Conservation (phyloP, 2,113 vertebrate genomes). For the Gracilinanus agilis region DNA sequence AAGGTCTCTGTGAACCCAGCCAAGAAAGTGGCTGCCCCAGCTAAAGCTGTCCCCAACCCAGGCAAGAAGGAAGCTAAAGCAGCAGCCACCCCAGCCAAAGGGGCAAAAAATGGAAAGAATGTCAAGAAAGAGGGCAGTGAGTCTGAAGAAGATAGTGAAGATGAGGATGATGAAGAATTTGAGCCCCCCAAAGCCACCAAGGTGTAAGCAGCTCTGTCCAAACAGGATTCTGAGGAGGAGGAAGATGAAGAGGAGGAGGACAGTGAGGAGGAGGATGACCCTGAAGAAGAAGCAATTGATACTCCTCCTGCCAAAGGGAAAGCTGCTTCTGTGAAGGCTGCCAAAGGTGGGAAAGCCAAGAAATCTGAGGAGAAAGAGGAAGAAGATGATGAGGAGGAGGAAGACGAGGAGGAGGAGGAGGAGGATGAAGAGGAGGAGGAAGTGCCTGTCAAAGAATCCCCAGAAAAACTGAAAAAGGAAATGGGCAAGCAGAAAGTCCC, state of each 20-base stretch:
- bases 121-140: constrained; percentile 87
- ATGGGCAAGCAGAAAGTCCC: constrained; percentile 85
- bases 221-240: constrained; percentile 68
- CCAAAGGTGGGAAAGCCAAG: constrained; percentile 86
- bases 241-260: constrained; percentile 74
- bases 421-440: constrained; percentile 80
- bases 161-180: constrained; percentile 66
- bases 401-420: constrained; percentile 85
- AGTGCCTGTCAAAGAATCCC: constrained; percentile 84
- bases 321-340: constrained; percentile 90
- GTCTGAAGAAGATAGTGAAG: constrained; percentile 76
- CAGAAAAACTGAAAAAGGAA: constrained; percentile 89
- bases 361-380: constrained; percentile 70
- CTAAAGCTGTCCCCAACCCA: constrained; percentile 73
- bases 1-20: constrained; percentile 75
- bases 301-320: constrained; percentile 89
- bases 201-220: not conserved
- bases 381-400: constrained; percentile 87
- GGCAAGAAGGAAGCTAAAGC: constrained; percentile 82
- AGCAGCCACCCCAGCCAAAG: constrained; percentile 78
- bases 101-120: constrained; percentile 88
- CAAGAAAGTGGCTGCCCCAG: constrained; percentile 83
- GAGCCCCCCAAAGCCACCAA: not conserved
- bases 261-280: constrained; percentile 78
- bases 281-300: constrained; percentile 95